These are phyloP conservation scores for Conus betulinus DNA, from an alignment of 1,140 invertebrate genomes.

Conservation along the genomic window DNA sequence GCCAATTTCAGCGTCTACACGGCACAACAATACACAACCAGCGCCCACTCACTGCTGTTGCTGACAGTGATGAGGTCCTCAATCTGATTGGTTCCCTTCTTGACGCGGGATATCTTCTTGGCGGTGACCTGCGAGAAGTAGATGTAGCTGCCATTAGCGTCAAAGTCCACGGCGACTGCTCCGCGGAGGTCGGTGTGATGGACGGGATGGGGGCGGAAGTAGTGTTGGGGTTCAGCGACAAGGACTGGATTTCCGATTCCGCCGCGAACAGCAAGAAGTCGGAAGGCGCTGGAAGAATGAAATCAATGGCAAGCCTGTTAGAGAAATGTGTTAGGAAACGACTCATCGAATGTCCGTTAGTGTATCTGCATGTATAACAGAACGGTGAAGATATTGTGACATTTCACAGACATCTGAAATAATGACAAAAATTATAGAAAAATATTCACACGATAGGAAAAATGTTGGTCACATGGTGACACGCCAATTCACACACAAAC, in stretches of 20 bases:
- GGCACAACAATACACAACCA: not conserved
- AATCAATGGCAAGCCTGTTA: no score
- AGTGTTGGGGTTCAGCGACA: constrained; percentile 88
- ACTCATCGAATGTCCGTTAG: no score
- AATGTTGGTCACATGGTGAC: no score
- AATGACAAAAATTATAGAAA: no score
- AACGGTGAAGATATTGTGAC: no score
- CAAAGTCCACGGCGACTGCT: constrained; percentile 71
- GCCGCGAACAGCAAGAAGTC: constrained; percentile 95
- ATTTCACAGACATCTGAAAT: no score
- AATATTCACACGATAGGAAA: no score
- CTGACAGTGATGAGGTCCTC: constrained; percentile 55
- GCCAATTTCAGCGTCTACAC: not conserved
- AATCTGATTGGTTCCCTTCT: constrained; percentile 51
- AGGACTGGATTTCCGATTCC: constrained; percentile 90
- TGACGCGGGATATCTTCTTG: constrained; percentile 61
- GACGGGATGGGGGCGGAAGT: constrained; percentile 90
- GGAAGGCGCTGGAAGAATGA: constrained; percentile 80
- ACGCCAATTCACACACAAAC: no score
- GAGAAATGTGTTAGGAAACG: no score
- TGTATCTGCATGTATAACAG: no score
- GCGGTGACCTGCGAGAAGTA: constrained; percentile 82
- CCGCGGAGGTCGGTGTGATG: constrained; percentile 55
- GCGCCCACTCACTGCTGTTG: constrained; percentile 39
- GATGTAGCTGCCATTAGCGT: constrained; percentile 75